A percentile compares a stretch with the other conserved stretches of the same genome.
These are phyloP conservation scores for Drosophila bunnanda DNA, from an alignment of 2,888 invertebrate genomes.

Conservation along the genomic window DNA sequence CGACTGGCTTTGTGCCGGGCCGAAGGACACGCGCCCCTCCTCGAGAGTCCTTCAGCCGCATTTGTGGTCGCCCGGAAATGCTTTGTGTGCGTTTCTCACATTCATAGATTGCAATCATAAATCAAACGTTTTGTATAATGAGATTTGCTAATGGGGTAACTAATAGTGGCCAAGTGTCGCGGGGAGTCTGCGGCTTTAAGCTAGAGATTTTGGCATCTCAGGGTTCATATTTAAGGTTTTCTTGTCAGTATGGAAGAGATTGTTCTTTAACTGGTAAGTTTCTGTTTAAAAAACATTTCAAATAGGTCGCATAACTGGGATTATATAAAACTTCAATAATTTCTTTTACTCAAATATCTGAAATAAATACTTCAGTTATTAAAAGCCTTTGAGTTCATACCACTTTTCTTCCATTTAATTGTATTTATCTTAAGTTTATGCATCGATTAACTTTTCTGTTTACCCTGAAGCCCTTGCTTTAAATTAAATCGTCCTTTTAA, in stretches of 20 bases:
- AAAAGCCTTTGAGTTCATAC: neutral
- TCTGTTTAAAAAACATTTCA: neutral
- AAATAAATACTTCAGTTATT: neutral
- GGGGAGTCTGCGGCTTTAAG: slow-evolving; percentile 6
- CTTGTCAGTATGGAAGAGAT: neutral
- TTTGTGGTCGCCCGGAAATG: slow-evolving; percentile 18
- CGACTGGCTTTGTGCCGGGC: slow-evolving; percentile 53
- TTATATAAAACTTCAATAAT: neutral
- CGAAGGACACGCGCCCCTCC: slow-evolving; percentile 40
- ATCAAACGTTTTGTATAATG: slow-evolving; percentile 51
- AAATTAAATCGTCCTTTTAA: slow-evolving; percentile 28
- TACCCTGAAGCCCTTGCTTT: neutral
- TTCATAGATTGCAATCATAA: slow-evolving; percentile 52
- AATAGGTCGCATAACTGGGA: too few species aligned
- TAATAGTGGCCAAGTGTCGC: slow-evolving; percentile 29
- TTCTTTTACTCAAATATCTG: neutral
- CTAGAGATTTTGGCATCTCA: neutral
- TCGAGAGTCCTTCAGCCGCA: slow-evolving; percentile 42
- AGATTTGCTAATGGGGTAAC: slow-evolving; percentile 44
- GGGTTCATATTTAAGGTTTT: neutral
- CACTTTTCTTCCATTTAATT: neutral
- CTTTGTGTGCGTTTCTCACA: slow-evolving; percentile 41
- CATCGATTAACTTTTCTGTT: neutral
- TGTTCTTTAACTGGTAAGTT: neutral
- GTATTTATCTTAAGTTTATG: neutral